phyloP scores from a whole-genome alignment of 2,797 vertebrate species.

The Oophaga sylvatica region DNA sequence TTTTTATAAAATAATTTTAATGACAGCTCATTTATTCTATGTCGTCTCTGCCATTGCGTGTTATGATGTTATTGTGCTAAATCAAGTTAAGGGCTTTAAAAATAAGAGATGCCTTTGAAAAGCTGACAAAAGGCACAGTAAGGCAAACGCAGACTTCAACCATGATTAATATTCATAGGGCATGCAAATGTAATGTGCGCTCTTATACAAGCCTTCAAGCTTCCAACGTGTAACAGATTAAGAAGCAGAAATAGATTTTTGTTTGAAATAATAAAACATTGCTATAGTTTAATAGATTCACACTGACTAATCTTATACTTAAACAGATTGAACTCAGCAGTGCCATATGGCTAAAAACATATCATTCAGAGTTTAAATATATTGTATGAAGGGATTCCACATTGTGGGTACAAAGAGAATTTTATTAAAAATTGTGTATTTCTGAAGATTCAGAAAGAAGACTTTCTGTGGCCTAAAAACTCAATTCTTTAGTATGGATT shows the following conservation, averaged over 20 bases:
- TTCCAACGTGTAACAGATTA: slow-evolving; percentile 38
- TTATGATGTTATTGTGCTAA: slow-evolving; percentile 8
- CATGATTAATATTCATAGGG: slow-evolving; percentile 43
- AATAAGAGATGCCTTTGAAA: slow-evolving; percentile 35
- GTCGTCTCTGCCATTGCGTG: slow-evolving; percentile 53
- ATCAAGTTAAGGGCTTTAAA: slow-evolving; percentile 27
- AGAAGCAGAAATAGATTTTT: slow-evolving; percentile 62
- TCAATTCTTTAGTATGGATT: too few species aligned
- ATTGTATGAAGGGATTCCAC: slow-evolving; percentile 37
- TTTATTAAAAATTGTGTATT: neutral
- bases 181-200: slow-evolving; percentile 27
- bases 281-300: slow-evolving; percentile 51
- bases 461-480: neutral
- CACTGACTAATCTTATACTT: slow-evolving; percentile 54
- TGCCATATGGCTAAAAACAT: slow-evolving; percentile 55
- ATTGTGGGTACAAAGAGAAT: neutral
- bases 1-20: slow-evolving; percentile 34
- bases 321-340: slow-evolving; percentile 63
- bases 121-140: slow-evolving; percentile 50
- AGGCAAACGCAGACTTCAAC: slow-evolving; percentile 43
- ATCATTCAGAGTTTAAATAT: slow-evolving; percentile 66
- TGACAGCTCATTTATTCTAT: slow-evolving; percentile 21
- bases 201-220: slow-evolving; percentile 4
- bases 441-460: neutral
- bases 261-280: slow-evolving; percentile 65